phyloP scores from a whole-genome alignment of 2,888 invertebrate genomes.

The Pterostichus niger region DNA sequence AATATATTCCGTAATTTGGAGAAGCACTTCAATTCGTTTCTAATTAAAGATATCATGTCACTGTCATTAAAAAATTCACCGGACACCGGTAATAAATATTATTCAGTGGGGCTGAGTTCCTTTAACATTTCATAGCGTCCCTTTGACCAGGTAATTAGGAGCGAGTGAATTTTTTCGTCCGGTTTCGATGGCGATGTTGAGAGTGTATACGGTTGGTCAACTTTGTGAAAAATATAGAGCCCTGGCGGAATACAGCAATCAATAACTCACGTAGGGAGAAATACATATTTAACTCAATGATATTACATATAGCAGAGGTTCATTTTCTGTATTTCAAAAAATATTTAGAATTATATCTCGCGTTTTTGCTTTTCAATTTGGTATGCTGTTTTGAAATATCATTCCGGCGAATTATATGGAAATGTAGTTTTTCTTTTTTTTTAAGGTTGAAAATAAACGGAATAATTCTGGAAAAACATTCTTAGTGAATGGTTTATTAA shows the following conservation, averaged over 20 bases:
- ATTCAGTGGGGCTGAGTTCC: not conserved
- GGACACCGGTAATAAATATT: constrained; percentile 15
- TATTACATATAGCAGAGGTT: constrained; percentile 5
- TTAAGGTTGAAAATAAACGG: no score
- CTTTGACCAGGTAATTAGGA: constrained; percentile 21
- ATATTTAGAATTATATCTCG: not conserved
- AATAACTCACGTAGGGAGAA: constrained; percentile 7
- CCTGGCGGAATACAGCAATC: not conserved
- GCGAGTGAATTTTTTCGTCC: constrained; percentile 5
- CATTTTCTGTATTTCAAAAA: not conserved
- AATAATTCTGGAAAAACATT: no score
- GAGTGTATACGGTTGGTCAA: not conserved
- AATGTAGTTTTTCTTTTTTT: not conserved
- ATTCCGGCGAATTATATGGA: not conserved
- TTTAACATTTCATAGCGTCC: not conserved
- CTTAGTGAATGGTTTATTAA: no score
- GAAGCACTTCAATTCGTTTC: not conserved
- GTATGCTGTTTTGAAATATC: not conserved
- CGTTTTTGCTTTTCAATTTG: not conserved
- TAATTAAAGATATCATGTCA: not conserved
- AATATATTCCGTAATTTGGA: constrained; percentile 21
- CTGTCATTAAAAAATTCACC: constrained; percentile 5
- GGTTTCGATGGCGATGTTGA: not conserved
- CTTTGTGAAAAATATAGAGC: constrained; percentile 13
- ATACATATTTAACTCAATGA: constrained; percentile 17